Evolutionary conservation across 2,113 vertebrate species (phyloP).

Genomic region (Coracopsis vasa): DNA sequence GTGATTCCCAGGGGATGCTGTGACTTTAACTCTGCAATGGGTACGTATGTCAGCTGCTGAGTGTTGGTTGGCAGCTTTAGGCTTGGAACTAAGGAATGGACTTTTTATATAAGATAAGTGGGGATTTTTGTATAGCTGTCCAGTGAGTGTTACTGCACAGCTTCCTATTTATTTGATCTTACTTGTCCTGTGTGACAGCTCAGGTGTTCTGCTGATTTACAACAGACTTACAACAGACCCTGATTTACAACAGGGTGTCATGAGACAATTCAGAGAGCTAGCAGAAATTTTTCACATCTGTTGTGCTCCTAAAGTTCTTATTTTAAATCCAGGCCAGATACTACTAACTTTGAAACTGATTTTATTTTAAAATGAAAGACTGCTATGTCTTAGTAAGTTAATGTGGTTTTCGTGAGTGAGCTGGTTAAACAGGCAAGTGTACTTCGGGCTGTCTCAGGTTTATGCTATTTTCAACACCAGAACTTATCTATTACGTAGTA

Average conservation of each 20-base stretch:
- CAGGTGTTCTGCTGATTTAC: neutral
- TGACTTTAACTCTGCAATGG: fast-evolving
- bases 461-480: neutral
- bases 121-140: neutral
- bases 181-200: neutral
- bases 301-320: neutral
- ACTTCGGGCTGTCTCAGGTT: neutral
- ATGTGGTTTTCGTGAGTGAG: neutral
- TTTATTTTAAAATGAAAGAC: neutral
- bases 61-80: neutral
- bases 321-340: neutral
- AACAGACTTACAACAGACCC: fast-evolving
- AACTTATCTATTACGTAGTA: neutral
- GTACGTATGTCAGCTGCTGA: neutral
- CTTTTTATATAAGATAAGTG: neutral
- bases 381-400: neutral
- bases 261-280: neutral
- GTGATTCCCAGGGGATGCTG: fast-evolving
- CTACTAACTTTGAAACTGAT: neutral
- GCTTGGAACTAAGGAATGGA: neutral
- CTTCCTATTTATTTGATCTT: neutral
- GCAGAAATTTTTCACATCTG: neutral
- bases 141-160: neutral
- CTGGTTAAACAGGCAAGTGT: neutral
- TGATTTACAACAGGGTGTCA: neutral